Evolutionary conservation across 2,888 invertebrate species (phyloP), one percentile per base, ranked within the genome.

Genomic region (Pterobdella sp.): DNA sequence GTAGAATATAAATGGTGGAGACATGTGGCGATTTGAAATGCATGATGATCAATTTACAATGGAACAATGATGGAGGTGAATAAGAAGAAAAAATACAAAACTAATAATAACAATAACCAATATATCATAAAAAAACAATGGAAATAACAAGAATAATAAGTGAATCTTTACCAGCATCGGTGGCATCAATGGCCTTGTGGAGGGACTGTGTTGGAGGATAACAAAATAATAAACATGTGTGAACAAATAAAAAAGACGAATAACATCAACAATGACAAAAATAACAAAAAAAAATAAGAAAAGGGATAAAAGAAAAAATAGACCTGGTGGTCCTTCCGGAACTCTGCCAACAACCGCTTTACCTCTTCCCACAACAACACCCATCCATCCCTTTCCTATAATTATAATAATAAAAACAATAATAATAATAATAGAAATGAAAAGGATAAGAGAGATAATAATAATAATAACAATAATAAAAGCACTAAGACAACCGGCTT

Each of bases 371-470:
- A 7, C 63, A 7, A 14, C 31, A 7, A 26, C 63, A 7, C 7
- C 26, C n/a, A 4, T 29, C n/a, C 63, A 14, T 4, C 10, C n/a
- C 63, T 63, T n/a, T 7, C 7, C 26, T 4, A 29, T 32, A 14
- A 3, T 18, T 7, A 3, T 34, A 65, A 3, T 65, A 65, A 7
- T 65, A 29, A 18, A 31, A 29, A 3, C 32, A 65, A n/a, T 7
- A 31, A n/a, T 65, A 65, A n/a, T 65, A 65, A 34, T 65, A 65
- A 34, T 65, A 65, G 66, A 31, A 65, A 34, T 65, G 32, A 34
- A 31, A 65, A 34, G 26, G 32, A 34, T 65, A 65, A 34, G 26
- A 65, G 66, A 31, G 32, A 34, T 65, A 65, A 34, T 65, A 65
- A 34, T 65, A 65, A 34, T 65, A 65, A 34, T 65, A 65, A 34